phyloP scores from a whole-genome alignment of 2,113 vertebrate genomes.

The Dermatemys mawii region DNA sequence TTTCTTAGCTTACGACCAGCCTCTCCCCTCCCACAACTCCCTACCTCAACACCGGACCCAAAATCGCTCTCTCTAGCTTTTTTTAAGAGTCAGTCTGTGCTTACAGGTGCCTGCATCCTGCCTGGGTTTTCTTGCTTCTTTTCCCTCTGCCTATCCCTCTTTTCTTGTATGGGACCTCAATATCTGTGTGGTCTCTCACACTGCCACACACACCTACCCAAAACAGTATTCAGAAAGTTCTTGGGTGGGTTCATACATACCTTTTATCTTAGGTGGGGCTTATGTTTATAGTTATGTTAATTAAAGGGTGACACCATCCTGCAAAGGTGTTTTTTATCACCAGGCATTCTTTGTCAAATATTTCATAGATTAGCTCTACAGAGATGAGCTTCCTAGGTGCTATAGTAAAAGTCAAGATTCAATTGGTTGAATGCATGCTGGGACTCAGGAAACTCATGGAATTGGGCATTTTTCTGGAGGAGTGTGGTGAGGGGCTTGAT shows the following conservation, averaged over 20 bases:
- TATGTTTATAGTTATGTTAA: neutral
- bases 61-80: neutral
- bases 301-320: too few species aligned
- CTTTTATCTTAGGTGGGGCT: neutral
- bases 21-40: neutral
- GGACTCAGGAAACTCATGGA: too few species aligned
- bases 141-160: neutral
- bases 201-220: neutral
- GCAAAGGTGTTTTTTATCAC: too few species aligned
- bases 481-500: too few species aligned
- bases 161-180: neutral
- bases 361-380: too few species aligned
- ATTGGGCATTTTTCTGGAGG: too few species aligned
- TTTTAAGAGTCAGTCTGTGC: too few species aligned
- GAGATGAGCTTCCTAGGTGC: too few species aligned
- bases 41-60: neutral
- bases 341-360: too few species aligned
- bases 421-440: too few species aligned
- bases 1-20: neutral
- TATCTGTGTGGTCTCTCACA: neutral
- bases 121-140: neutral
- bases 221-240: neutral
- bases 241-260: neutral
- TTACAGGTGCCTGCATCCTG: neutral
- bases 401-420: too few species aligned